Conservation (phyloP, 2,888 invertebrate species). For the Agrotis segetum region DNA sequence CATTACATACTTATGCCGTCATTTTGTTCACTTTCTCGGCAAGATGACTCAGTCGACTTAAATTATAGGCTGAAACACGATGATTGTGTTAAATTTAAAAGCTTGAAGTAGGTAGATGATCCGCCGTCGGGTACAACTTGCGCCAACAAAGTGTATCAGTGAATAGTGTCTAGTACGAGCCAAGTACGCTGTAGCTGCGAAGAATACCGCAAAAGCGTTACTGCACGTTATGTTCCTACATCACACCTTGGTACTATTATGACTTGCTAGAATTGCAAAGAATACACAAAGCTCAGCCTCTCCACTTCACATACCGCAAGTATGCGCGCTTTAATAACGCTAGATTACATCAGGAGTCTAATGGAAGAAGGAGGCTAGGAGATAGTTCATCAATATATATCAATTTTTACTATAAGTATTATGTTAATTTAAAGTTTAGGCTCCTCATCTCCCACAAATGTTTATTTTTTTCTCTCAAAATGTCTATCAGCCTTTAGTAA, state of each 20-base stretch:
- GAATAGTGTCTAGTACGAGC: conserved; percentile 38
- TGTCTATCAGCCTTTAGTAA: no score
- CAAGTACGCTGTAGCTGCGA: conserved; percentile 24
- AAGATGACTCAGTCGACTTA: no score
- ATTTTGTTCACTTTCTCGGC: no score
- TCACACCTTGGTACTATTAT: conserved; percentile 17
- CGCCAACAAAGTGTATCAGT: conserved; percentile 5
- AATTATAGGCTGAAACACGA: no score
- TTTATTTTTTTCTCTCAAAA: no score
- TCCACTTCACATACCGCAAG: not conserved
- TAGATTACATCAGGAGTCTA: not conserved
- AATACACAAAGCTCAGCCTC: not conserved
- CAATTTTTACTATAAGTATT: no score
- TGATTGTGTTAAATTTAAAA: no score
- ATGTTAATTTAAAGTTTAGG: no score
- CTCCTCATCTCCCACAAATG: no score
- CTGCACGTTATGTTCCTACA: not conserved
- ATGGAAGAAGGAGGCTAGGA: not conserved
- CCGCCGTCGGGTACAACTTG: not conserved
- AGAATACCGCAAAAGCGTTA: conserved; percentile 34
- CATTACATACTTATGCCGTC: no score
- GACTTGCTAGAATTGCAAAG: not conserved
- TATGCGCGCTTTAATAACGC: not conserved
- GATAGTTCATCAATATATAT: no score
- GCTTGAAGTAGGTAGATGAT: no score